Base-by-base conservation (phyloP, 2,797 vertebrate species). In the Tympanoctomys barrerae region DNA sequence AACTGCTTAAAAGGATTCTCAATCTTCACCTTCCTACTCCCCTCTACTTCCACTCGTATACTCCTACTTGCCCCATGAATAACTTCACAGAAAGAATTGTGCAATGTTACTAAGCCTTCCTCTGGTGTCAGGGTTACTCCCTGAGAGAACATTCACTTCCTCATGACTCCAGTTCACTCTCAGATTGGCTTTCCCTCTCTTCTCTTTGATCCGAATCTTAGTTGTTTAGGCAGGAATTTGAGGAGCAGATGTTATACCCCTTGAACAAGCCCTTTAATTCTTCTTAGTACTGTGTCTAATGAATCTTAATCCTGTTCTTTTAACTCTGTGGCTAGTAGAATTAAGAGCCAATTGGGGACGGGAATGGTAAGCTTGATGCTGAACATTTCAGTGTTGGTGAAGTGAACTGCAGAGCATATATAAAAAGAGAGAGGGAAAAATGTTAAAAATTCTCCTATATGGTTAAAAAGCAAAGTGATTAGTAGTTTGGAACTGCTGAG, bases 181-280 rank as follows among this genome's bases (percentile, higher is more conserved):
- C 94, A 96, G 85, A 94, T 91, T 97, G 96, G 42, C 73, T 97
- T 97, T 97, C 97, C 14, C 57, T 92, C 66, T 91, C 54, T 94
- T 94, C 94, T 93, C 96, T 97, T 98, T 98, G 97, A 97, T 97
- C 77, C 24, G 91, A 97, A 96, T 97, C 94, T 96, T 94, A 80
- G 97, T 92, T 94, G 97, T 97, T 97, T 96, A 92, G 93, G 90
- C 90, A 94, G 96, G 96, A 97, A 97, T 97, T 97, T 94, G 88
- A 97, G 93, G 83, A 97, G 94, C 97, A 97, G 96, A 97, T 97
- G 96, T 95, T 94, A 31, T 79, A 77, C 49, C 62, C 87, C 97
- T 96, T 89, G 83, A 96, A 95, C 87, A 96, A 95, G 93, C 85
- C 85, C 90, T 97, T 97, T 97, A 94, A 97, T 97, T 96, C 96